Conservation (phyloP, 2,888 invertebrate genomes). For the Caradrina clavipalpis region DNA sequence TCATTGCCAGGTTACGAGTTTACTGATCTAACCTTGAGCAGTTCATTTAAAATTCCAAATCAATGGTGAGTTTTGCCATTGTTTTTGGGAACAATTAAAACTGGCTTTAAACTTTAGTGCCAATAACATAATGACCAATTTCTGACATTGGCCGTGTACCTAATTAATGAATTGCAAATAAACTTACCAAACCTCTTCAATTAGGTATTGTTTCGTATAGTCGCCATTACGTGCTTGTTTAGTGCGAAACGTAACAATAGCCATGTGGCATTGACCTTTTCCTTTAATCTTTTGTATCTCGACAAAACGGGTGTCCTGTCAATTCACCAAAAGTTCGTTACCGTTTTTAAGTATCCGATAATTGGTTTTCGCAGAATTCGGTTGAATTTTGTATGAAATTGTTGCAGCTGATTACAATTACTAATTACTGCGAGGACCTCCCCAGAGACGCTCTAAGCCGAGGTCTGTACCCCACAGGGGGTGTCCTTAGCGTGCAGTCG, state of each 20-base stretch:
- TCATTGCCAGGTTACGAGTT: conserved; percentile 71
- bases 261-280: conserved; percentile 23
- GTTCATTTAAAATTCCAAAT: conserved; percentile 63
- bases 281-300: conserved; percentile 14
- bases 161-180: conserved; percentile 33
- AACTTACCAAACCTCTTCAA: conserved; percentile 31
- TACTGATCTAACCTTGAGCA: conserved; percentile 67
- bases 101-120: conserved; percentile 32
- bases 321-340: too few species aligned
- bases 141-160: conserved; percentile 50
- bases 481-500: too few species aligned
- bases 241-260: conserved; percentile 30
- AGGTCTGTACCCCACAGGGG: too few species aligned
- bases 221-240: not conserved
- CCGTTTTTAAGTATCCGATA: conserved; percentile 2
- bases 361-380: conserved; percentile 16
- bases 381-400: conserved; percentile 4
- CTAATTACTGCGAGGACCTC: too few species aligned
- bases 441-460: too few species aligned
- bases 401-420: not conserved
- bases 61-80: conserved; percentile 69
- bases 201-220: conserved; percentile 32
- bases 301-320: too few species aligned
- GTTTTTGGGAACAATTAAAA: conserved; percentile 71
- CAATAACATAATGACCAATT: conserved; percentile 11